A percentile compares a stretch with the other conserved stretches of the same genome.
These are phyloP conservation scores for Meliscaeva auricollis DNA, from an alignment of 2,888 invertebrate species.

Conservation along the genomic window DNA sequence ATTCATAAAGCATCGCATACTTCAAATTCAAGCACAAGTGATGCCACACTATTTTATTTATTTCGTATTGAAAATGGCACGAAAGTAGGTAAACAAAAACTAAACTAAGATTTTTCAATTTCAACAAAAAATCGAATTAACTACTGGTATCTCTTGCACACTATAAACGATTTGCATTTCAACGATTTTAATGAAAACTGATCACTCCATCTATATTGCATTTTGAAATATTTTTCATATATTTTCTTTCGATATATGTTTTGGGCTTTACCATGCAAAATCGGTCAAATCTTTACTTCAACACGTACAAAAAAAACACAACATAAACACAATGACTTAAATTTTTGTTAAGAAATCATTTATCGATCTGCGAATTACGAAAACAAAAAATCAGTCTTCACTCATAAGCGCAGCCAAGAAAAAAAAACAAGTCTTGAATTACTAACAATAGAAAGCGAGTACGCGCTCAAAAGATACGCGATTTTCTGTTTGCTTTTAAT, in stretches of 20 bases:
- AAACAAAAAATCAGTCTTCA: not conserved
- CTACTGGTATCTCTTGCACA: too few species aligned
- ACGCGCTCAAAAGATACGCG: conserved; percentile 53
- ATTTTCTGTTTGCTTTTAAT: conserved; percentile 19
- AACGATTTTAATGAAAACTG: not conserved
- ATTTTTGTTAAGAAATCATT: conserved; percentile 31
- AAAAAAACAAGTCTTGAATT: conserved; percentile 37
- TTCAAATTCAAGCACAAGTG: not conserved
- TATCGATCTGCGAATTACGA: conserved; percentile 17
- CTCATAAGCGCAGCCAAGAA: conserved; percentile 18
- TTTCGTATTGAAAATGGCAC: not conserved
- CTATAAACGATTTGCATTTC: too few species aligned
- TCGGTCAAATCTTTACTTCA: conserved; percentile 8
- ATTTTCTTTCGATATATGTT: not conserved
- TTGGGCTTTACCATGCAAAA: not conserved
- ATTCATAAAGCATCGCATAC: not conserved
- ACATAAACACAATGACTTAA: not conserved
- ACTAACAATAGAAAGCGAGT: conserved; percentile 66
- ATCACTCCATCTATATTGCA: not conserved
- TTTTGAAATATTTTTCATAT: not conserved
- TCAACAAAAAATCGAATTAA: too few species aligned
- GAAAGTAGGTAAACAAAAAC: too few species aligned
- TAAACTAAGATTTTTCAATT: too few species aligned
- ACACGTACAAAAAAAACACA: not conserved
- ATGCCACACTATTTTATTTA: not conserved